Conservation (phyloP, 2,113 vertebrate species). For the Dendropsophus ebraccatus region DNA sequence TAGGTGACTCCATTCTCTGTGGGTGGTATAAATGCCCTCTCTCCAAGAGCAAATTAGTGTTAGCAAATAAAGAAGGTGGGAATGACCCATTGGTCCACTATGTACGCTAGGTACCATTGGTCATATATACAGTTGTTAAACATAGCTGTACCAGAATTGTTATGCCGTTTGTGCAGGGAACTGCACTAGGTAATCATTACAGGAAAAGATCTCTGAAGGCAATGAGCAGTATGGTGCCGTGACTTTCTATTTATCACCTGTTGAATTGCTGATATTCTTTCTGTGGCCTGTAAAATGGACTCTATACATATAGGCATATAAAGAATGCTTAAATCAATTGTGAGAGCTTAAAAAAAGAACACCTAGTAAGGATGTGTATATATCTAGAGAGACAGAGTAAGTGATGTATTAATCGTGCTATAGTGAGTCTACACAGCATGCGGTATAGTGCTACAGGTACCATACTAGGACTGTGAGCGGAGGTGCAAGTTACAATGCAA, state of each 20-base stretch:
- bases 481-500: too few species aligned
- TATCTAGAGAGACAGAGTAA: not conserved
- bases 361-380: not conserved
- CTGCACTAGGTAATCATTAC: not conserved
- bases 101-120: not conserved
- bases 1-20: not conserved
- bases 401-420: too few species aligned
- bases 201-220: not conserved
- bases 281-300: not conserved
- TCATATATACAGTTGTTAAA: not conserved
- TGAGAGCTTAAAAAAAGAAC: not conserved
- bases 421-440: too few species aligned
- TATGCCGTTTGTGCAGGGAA: not conserved
- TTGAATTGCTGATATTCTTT: not conserved
- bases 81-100: not conserved
- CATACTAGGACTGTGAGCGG: too few species aligned
- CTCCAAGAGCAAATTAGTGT: not conserved
- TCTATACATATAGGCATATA: not conserved
- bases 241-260: not conserved
- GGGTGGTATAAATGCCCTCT: not conserved
- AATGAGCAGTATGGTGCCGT: not conserved
- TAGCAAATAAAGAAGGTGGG: not conserved
- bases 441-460: too few species aligned
- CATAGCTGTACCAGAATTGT: not conserved
- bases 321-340: not conserved